phyloP scores from a whole-genome alignment of 2,797 vertebrate genomes.

The Acanthurus lineatus region DNA sequence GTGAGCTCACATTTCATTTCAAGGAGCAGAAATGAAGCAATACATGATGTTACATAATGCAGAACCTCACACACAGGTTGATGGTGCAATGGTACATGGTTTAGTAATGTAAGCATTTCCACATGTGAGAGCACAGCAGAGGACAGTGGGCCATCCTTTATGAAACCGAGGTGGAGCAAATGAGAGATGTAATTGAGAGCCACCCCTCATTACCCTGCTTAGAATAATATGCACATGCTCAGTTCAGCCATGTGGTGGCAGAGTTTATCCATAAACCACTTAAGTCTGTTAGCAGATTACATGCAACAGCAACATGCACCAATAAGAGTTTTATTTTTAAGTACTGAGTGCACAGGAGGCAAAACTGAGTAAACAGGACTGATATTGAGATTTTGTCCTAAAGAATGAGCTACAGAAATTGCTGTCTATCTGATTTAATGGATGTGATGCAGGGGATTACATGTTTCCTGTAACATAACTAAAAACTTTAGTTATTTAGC shows the following conservation, averaged over 20 bases:
- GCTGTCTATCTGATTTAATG: background rate
- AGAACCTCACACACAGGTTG: background rate
- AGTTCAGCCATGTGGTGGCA: constrained; percentile 69
- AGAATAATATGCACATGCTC: constrained; percentile 39
- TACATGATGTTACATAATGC: background rate
- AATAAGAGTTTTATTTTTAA: no score
- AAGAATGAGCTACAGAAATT: background rate
- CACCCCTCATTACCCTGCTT: background rate
- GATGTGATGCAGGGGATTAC: background rate
- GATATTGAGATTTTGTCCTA: background rate
- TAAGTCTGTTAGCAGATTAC: background rate
- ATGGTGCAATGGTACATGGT: background rate
- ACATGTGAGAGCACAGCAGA: background rate
- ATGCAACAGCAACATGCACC: constrained; percentile 1
- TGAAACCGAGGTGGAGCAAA: background rate
- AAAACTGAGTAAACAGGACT: background rate
- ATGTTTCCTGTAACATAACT: background rate
- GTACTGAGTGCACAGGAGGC: background rate
- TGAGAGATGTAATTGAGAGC: background rate
- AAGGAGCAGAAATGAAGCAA: constrained; percentile 6
- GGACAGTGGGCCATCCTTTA: background rate
- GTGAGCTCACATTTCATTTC: background rate
- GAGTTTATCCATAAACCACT: constrained; percentile 28
- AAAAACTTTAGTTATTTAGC: no score
- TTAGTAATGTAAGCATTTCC: constrained; percentile 4